Conservation (phyloP, 2,797 vertebrate species). For the Selene dorsalis region DNA sequence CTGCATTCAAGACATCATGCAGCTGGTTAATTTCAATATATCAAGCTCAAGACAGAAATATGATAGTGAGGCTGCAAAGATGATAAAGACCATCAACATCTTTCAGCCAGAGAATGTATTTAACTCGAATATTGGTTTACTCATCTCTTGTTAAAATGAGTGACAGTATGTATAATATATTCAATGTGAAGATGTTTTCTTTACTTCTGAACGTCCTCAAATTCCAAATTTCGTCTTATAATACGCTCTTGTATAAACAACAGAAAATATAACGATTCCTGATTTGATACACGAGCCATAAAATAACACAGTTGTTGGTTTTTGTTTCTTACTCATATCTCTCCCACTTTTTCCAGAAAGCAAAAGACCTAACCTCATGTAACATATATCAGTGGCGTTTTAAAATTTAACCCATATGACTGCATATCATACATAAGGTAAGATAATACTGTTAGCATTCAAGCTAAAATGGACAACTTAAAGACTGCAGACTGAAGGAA, state of each 20-base stretch:
- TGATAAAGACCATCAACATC: neutral
- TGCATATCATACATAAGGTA: neutral
- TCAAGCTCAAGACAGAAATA: slow-evolving; percentile 31
- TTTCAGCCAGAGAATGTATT: neutral
- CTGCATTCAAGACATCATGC: slow-evolving; percentile 25
- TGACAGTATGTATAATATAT: slow-evolving; percentile 28
- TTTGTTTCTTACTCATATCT: neutral
- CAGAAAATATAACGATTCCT: slow-evolving; percentile 7
- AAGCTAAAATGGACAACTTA: slow-evolving; percentile 4
- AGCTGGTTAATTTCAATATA: slow-evolving; percentile 22
- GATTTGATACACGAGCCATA: slow-evolving; percentile 1
- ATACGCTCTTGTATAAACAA: slow-evolving; percentile 16
- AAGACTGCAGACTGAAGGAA: neutral
- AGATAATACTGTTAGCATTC: neutral
- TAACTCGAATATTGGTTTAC: slow-evolving; percentile 28
- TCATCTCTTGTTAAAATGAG: slow-evolving; percentile 39
- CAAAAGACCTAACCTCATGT: neutral
- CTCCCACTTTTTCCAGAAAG: slow-evolving; percentile 2
- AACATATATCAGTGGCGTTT: neutral
- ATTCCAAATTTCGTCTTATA: slow-evolving; percentile 10
- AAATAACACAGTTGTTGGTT: neutral
- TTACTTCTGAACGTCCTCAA: neutral
- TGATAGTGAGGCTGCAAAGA: slow-evolving; percentile 11
- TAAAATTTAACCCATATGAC: neutral
- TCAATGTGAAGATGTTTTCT: slow-evolving; percentile 10